Conservation (phyloP, 2,113 vertebrate genomes). For the Parus major region DNA sequence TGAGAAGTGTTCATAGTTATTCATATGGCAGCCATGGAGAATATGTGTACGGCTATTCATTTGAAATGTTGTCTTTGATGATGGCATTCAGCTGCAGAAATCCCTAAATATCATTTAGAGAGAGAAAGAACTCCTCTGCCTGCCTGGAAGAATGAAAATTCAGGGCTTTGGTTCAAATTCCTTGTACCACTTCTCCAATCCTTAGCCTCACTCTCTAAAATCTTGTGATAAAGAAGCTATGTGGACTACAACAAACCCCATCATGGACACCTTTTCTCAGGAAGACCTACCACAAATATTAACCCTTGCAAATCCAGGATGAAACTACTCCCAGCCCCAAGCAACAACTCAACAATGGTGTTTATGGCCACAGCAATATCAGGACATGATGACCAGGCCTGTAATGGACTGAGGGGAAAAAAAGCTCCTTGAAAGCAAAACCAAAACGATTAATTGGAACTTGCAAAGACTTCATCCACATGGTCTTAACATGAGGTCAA, state of each 20-base stretch:
- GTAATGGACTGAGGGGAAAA: background rate
- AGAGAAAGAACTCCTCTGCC: background rate
- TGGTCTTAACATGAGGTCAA: background rate
- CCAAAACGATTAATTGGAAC: background rate
- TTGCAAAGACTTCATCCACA: background rate
- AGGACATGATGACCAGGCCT: background rate
- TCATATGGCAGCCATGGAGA: background rate
- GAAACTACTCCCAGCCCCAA: background rate
- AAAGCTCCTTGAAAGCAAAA: background rate
- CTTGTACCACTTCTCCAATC: background rate
- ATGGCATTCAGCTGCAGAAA: conserved; percentile 11
- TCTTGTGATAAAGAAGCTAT: background rate
- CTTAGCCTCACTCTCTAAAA: background rate
- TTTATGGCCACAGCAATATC: background rate
- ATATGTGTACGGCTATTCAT: conserved; percentile 21
- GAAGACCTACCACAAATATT: background rate
- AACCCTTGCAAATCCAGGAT: background rate
- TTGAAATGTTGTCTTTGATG: background rate
- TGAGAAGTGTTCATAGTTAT: background rate
- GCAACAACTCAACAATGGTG: background rate
- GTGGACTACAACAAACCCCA: background rate
- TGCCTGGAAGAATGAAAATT: background rate
- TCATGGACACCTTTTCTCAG: background rate
- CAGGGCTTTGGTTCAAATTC: background rate
- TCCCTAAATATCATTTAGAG: background rate